These are phyloP conservation scores for Aphrophora alni DNA, from an alignment of 2,888 invertebrate species.

Conservation along the genomic window DNA sequence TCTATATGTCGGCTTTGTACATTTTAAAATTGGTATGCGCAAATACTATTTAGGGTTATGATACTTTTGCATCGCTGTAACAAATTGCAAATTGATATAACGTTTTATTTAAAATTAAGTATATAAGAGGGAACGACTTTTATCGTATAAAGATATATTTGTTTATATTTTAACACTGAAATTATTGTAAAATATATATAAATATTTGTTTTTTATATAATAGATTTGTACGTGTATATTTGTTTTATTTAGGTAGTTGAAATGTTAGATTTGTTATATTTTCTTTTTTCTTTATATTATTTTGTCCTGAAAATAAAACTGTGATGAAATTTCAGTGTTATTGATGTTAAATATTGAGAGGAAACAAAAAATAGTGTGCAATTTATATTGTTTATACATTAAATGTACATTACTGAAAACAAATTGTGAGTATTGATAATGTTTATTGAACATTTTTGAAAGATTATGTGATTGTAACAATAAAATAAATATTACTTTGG, in stretches of 20 bases:
- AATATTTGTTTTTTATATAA: not conserved
- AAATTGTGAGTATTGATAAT: slow-evolving; percentile 30
- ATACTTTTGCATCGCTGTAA: slow-evolving; percentile 2
- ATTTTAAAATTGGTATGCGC: not conserved
- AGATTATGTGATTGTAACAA: slow-evolving; percentile 32
- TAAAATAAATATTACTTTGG: slow-evolving; percentile 25
- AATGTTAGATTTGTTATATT: slow-evolving; percentile 31
- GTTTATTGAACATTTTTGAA: slow-evolving; percentile 16
- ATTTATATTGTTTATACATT: slow-evolving; percentile 39
- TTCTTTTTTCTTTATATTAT: slow-evolving; percentile 25
- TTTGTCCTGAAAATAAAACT: slow-evolving; percentile 31
- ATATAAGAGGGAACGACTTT: not conserved
- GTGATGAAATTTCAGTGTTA: slow-evolving; percentile 38
- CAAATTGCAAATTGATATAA: not conserved
- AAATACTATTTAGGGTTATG: not conserved
- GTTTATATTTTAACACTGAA: slow-evolving; percentile 6
- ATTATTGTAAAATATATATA: slow-evolving; percentile 1
- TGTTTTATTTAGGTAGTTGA: slow-evolving; percentile 12
- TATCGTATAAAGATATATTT: not conserved
- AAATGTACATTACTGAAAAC: slow-evolving; percentile 30
- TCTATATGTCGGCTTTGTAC: not conserved
- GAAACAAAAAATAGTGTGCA: slow-evolving; percentile 31
- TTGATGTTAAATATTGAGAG: slow-evolving; percentile 25
- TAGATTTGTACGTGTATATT: slow-evolving; percentile 11
- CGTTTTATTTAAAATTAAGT: not conserved